These are phyloP conservation scores for Bactericera cockerelli DNA, from an alignment of 1,140 invertebrate species.

Conservation along the genomic window DNA sequence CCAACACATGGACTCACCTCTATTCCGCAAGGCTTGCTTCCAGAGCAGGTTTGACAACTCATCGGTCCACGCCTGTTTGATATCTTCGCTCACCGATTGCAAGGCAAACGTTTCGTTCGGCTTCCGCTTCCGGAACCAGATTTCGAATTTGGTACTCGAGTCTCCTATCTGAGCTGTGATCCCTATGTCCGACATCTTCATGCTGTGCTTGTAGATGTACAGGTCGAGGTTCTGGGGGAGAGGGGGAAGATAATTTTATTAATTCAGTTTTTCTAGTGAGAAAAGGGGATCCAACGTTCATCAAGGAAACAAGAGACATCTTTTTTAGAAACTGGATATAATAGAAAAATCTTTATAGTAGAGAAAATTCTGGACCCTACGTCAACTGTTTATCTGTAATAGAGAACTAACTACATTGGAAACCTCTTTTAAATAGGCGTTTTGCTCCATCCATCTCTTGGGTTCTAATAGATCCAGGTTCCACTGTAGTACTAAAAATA, in stretches of 20 bases:
- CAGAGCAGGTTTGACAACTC: slow-evolving; percentile 78
- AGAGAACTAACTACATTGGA: too few species aligned
- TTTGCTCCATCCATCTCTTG: too few species aligned
- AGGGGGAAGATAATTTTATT: slow-evolving; percentile 57
- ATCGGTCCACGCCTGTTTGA: slow-evolving; percentile 71
- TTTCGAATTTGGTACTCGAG: slow-evolving; percentile 77
- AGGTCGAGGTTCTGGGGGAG: slow-evolving; percentile 52
- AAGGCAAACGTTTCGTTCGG: slow-evolving; percentile 70
- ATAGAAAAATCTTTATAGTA: too few species aligned
- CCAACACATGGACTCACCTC: too few species aligned
- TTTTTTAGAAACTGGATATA: too few species aligned
- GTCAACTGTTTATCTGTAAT: too few species aligned
- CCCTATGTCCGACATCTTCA: slow-evolving; percentile 82
- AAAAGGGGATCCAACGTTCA: slow-evolving; percentile 83
- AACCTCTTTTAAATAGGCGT: too few species aligned
- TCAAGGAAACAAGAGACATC: too few species aligned
- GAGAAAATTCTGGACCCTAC: too few species aligned
- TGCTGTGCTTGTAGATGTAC: slow-evolving; percentile 68
- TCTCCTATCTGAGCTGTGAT: slow-evolving; percentile 80
- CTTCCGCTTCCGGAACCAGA: slow-evolving; percentile 85
- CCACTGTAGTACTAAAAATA: too few species aligned
- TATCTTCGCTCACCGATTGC: slow-evolving; percentile 58
- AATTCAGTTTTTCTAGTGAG: slow-evolving; percentile 64
- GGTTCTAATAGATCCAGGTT: too few species aligned
- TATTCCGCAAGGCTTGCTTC: slow-evolving; percentile 82